Conservation (phyloP, 2,888 invertebrate genomes). For the Serrognathus titanus region DNA sequence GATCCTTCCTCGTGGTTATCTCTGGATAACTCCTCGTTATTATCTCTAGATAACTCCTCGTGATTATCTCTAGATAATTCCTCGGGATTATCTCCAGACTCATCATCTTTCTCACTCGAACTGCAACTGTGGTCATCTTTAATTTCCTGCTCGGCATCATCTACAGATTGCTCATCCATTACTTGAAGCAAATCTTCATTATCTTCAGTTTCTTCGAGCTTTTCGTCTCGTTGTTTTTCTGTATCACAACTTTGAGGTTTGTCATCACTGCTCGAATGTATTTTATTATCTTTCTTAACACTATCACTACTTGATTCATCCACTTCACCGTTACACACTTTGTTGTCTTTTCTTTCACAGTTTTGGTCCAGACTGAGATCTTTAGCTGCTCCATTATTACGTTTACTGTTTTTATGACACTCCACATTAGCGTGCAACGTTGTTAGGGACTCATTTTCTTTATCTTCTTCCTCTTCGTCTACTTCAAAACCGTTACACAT, state of each 20-base stretch:
- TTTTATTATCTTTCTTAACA: background rate
- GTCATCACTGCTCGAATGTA: background rate
- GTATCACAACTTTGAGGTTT: background rate
- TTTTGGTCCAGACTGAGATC: too few species aligned
- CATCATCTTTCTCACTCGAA: conserved; percentile 39
- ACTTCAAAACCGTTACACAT: background rate
- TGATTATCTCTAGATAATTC: conserved; percentile 48
- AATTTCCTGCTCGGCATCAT: conserved; percentile 16
- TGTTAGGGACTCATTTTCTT: background rate
- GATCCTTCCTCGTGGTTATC: conserved; percentile 42
- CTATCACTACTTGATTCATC: conserved; percentile 6
- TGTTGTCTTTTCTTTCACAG: background rate
- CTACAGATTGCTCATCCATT: conserved; percentile 19
- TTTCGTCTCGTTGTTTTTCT: background rate
- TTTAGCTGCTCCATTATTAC: too few species aligned
- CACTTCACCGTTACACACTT: background rate
- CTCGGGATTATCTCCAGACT: conserved; percentile 31
- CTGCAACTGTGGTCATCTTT: conserved; percentile 18
- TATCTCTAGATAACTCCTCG: conserved; percentile 23
- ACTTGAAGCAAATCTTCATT: conserved; percentile 25
- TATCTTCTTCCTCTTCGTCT: conserved; percentile 10
- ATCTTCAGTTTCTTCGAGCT: conserved; percentile 16
- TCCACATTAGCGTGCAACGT: too few species aligned
- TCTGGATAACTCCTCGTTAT: conserved; percentile 48
- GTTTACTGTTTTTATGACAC: too few species aligned